Evolutionary conservation across 2,888 invertebrate genomes (phyloP), one percentile per base, ranked within the genome.

Genomic region (Diarsia dahlii): DNA sequence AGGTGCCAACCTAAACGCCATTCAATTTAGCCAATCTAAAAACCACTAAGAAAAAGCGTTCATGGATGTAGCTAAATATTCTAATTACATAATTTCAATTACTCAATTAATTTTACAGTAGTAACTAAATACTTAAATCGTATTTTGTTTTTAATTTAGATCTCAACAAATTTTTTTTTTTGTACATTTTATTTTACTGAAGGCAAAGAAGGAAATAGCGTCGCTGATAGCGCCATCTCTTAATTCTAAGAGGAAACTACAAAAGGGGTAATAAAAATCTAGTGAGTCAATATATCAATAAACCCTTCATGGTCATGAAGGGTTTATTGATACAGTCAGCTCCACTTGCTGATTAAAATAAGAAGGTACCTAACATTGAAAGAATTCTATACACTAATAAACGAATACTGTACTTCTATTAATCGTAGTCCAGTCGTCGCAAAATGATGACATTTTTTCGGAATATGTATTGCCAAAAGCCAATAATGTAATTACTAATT

Each of bases 1-100:
- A 12, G 1, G 66, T 86, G 70, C 90, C 91, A 91, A 90, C 88
- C 48, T 86, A 64, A 75, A 46, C 45, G 62, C 54, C 71, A 66
- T 86, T 74, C 67, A 82, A 63, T 74, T 54, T 68, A 79, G 89
- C 94, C 94, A 94, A 92, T 90, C 71, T 84, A 76, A 86, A 64
- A 88, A 76, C 73, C 72, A 84, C 82, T 63, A 58, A 73, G 48
- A 58, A 56, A 15, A 60, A 75, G 88, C 88, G 83, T 94, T 94
- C 91, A 90, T 86, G 81, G 88, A 89, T 88, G 65, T 46, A 82
- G 91, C 70, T 91, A 48, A 62, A 46, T 12, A 54, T 34, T 52
- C 1, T 18, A 74, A 45, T 58, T 71, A 39, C n/a, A 52, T 74
- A n/a, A 74, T 67, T 63, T n/a, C 23, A 60, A 46, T 23, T 48